Conservation (phyloP, 2,113 vertebrate genomes). For the Tapirus terrestris region DNA sequence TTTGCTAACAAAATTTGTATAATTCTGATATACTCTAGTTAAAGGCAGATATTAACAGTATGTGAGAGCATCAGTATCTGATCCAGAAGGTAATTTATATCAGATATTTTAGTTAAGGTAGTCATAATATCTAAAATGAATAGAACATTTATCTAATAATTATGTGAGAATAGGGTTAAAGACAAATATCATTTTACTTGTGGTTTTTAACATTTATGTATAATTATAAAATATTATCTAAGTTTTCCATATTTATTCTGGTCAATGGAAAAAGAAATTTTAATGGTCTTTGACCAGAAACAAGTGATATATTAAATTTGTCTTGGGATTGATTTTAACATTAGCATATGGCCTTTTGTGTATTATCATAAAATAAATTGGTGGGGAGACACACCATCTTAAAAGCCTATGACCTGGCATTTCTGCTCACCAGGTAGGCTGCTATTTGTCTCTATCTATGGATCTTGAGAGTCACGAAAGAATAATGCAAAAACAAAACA, state of each 20-base stretch:
- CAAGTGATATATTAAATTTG: not conserved
- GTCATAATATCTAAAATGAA: not conserved
- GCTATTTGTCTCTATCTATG: not conserved
- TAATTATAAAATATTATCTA: not conserved
- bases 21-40: not conserved
- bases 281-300: not conserved
- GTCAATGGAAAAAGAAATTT: not conserved
- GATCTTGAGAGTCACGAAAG: not conserved
- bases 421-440: not conserved
- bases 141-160: not conserved
- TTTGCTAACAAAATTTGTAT: not conserved
- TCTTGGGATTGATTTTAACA: not conserved
- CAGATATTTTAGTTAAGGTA: not conserved
- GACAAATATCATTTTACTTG: not conserved
- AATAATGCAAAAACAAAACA: not conserved
- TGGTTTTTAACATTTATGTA: not conserved
- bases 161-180: not conserved
- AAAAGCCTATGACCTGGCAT: not conserved
- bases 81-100: not conserved
- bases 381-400: not conserved
- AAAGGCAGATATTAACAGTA: not conserved
- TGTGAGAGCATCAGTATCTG: not conserved
- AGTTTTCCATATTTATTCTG: not conserved
- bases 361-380: not conserved
- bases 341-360: accelerated